Conservation (phyloP, 2,113 vertebrate species). For the Zosterops lateralis region DNA sequence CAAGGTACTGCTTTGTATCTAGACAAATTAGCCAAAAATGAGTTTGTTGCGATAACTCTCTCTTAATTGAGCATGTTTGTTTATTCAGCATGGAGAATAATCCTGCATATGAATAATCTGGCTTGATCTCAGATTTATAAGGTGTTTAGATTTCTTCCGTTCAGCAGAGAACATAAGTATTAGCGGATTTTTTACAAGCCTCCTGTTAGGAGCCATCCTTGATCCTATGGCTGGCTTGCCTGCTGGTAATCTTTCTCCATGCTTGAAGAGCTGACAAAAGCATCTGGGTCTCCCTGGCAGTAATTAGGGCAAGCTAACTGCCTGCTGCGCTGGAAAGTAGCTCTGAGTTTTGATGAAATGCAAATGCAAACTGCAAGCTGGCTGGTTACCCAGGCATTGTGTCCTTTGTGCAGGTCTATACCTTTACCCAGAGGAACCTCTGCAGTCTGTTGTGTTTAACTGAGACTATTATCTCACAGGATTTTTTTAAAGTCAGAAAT, state of each 20-base stretch:
- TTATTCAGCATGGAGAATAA: neutral
- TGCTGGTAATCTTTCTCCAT: constrained; percentile 47
- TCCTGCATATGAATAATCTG: constrained; percentile 9
- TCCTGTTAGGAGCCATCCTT: constrained; percentile 37
- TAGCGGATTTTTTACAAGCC: neutral
- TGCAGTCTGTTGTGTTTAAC: neutral
- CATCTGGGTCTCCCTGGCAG: constrained; percentile 54
- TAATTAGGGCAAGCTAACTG: constrained; percentile 62
- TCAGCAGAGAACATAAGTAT: constrained; percentile 27
- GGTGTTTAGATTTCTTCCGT: constrained; percentile 23
- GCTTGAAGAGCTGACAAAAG: constrained; percentile 66
- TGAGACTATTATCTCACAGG: neutral
- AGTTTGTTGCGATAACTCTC: neutral
- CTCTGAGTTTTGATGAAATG: constrained; percentile 36
- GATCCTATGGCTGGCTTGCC: constrained; percentile 45
- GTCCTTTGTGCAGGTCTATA: neutral
- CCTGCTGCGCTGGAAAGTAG: constrained; percentile 41
- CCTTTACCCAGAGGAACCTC: neutral
- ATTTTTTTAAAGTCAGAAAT: neutral
- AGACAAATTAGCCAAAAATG: neutral
- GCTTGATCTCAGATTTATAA: constrained; percentile 31
- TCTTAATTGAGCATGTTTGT: neutral
- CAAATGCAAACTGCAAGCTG: constrained; percentile 19
- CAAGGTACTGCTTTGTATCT: neutral
- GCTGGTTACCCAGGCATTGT: neutral